Evolutionary conservation across 2,888 invertebrate genomes (phyloP).

Genomic region (Chrysotoxum bicinctum): DNA sequence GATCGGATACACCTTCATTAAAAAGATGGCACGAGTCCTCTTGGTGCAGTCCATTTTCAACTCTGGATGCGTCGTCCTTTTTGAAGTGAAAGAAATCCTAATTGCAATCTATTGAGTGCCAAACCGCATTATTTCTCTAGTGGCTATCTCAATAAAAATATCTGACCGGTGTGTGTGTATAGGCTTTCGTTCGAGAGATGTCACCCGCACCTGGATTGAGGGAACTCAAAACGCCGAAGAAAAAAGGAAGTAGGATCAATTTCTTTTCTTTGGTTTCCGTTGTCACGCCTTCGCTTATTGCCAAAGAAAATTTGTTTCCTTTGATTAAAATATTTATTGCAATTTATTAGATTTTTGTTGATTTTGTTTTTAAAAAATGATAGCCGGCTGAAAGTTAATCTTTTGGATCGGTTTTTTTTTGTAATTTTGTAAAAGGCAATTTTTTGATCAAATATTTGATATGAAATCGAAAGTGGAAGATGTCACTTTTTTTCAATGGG

Average conservation of each 20-base stretch:
- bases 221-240: background rate
- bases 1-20: constrained; percentile 45
- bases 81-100: constrained; percentile 63
- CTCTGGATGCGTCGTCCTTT: background rate
- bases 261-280: constrained; percentile 55
- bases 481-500: background rate
- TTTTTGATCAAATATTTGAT: constrained; percentile 41
- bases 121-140: constrained; percentile 68
- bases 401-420: constrained; percentile 14
- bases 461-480: background rate
- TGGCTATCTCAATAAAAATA: constrained; percentile 54
- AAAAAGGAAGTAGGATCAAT: constrained; percentile 58
- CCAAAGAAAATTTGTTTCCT: constrained; percentile 29
- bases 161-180: constrained; percentile 47
- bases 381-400: constrained; percentile 38
- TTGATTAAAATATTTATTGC: constrained; percentile 60
- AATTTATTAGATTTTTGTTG: constrained; percentile 60
- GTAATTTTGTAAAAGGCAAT: background rate
- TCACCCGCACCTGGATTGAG: constrained; percentile 64
- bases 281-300: constrained; percentile 59
- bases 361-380: background rate
- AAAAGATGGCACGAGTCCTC: constrained; percentile 50
- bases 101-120: constrained; percentile 66
- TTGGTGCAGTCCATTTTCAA: constrained; percentile 12
- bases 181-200: constrained; percentile 2